These are phyloP conservation scores for Dasypus novemcinctus DNA, from an alignment of 2,113 vertebrate genomes.

Conservation along the genomic window DNA sequence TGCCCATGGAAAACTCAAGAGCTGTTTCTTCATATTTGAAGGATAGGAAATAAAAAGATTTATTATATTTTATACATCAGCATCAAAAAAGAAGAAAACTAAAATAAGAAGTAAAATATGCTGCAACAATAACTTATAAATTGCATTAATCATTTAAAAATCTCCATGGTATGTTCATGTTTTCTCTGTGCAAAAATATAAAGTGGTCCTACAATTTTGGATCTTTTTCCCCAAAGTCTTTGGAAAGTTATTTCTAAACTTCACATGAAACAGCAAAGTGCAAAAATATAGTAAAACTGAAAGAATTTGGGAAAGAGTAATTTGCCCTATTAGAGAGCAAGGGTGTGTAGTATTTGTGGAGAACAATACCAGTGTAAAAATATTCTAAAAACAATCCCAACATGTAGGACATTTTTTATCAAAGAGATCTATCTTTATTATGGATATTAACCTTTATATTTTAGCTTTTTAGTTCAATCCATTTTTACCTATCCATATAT, in stretches of 20 bases:
- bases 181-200: not conserved
- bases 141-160: not conserved
- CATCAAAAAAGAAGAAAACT: not conserved
- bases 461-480: not conserved
- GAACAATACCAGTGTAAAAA: not conserved
- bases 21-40: not conserved
- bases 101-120: not conserved
- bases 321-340: not conserved
- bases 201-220: not conserved
- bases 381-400: not conserved
- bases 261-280: not conserved
- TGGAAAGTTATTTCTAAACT: not conserved
- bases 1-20: not conserved
- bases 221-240: not conserved
- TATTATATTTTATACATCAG: not conserved
- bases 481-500: not conserved
- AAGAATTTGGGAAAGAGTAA: not conserved
- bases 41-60: not conserved
- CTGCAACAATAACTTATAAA: not conserved
- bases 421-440: not conserved
- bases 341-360: not conserved
- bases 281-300: no score
- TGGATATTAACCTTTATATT: not conserved
- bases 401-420: not conserved
- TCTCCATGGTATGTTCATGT: not conserved